Evolutionary conservation across 2,797 vertebrate species (phyloP), one percentile per base, ranked within the genome.

Genomic region (Pipistrellus pygmaeus): DNA sequence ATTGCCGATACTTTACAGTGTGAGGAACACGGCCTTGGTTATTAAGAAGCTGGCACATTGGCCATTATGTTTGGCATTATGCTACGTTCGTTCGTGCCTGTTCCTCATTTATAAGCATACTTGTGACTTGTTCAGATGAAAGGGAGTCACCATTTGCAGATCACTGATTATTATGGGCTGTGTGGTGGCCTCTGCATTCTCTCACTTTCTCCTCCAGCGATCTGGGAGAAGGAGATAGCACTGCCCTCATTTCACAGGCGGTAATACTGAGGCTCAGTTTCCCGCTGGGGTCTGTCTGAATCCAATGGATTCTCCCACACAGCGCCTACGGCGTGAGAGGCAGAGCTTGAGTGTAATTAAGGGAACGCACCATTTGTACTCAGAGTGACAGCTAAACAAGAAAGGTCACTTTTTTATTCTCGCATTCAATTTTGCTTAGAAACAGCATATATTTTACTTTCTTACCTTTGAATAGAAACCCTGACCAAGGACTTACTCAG

Each of bases 221-320:
- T 41, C 90, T 53, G 66, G 75, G 89, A 85, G n/a, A n/a, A n/a
- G n/a, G 9, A 71, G 69, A 76, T 30, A n/a, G 68, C 75, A 25
- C 90, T 64, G 27, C 38, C 71, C 77, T 90, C 78, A 71, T 86
- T 90, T 93, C 94, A 93, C 85, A 84, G 94, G 75, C 77, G 77
- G 72, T 75, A 75, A 83, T 41, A 88, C 82, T 89, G 75, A 93
- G 91, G 84, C 32, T 75, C 82, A 57, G 35, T 81, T 69, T 92
- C 69, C 55, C 72, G 69, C 73, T 80, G 83, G 71, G 51, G 25
- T 46, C 72, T 91, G 66, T 44, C 72, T 91, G 66, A 88, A 48
- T 91, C 68, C 0, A 11, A 81, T 80, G 77, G 76, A 68, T n/a
- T 82, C 35, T 62, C 44, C 25, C 5, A 8, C n/a, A 30, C 8